Base-by-base conservation (phyloP, 2,797 vertebrate genomes). In the Aselliscus stoliczkanus region DNA sequence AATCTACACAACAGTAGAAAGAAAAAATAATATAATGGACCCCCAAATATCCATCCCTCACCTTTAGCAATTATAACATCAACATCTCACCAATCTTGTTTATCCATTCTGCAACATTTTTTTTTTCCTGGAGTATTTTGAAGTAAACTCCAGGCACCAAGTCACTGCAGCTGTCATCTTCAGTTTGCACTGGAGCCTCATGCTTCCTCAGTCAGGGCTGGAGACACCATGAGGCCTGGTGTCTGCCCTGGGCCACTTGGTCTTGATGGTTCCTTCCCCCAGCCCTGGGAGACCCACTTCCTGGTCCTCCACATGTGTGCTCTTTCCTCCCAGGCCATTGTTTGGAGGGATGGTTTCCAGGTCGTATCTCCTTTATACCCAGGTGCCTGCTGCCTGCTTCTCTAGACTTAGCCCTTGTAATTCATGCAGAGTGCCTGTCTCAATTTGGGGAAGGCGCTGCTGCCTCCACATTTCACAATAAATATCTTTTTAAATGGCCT, bases 381-480 rank as follows among this genome's bases (percentile, higher is more conserved):
- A 67, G 70, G 80, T 34, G 20, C n/a, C 81, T 39, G 81, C 95
- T 0, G 5, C 90, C 69, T 73, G 60, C 62, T 89, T 91, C 80
- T 88, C 72, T 31, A n/a, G 73, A 39, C 76, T 72, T 69, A 47
- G 69, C 76, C 14, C 7, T 72, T 1, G 4, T 93, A 80, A 96
- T 92, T 97, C 94, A 88, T 54, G 67, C 73, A 42, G 80, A 82
- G 95, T 1, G 11, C 88, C 92, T 96, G 50, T 87, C 76, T 87
- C 4, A 0, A 75, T 85, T 90, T 21, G 0, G 44, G 77, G n/a
- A 94, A 96, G 88, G 76, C 0, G 0, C 88, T 72, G 76, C 88
- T 62, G 76, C 62, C 77, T 85, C 62, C 58, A 54, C 76, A 29
- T 94, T 96, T 94, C 93, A 88, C 93, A 95, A 64, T 96, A 97